phyloP scores from a whole-genome alignment of 2,113 vertebrate species.

The Sylvilagus bachmani region DNA sequence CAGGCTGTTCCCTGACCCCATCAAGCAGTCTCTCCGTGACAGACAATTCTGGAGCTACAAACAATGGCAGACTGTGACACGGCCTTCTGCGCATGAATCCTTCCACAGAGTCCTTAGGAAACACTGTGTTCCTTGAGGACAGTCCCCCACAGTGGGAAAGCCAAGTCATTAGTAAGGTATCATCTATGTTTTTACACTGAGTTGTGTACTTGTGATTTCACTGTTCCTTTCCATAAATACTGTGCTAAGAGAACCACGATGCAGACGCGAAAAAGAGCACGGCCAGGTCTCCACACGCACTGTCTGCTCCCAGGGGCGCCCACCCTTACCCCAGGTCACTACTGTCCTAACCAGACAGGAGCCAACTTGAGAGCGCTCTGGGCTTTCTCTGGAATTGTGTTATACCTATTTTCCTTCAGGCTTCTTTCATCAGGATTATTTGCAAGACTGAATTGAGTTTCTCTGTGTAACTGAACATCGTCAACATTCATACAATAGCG shows the following conservation, averaged over 20 bases:
- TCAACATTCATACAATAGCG: not conserved
- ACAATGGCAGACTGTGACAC: not conserved
- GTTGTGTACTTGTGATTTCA: too few relatives aligned
- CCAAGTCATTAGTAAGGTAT: not conserved
- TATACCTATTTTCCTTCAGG: not conserved
- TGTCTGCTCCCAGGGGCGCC: not conserved
- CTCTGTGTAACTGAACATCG: not conserved
- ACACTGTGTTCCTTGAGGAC: not conserved
- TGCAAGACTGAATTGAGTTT: not conserved
- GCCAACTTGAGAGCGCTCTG: not conserved
- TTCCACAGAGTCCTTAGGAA: not conserved
- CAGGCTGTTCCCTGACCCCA: not conserved
- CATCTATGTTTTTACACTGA: not conserved
- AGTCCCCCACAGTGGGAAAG: not conserved
- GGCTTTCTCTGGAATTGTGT: not conserved
- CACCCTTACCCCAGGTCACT: not conserved
- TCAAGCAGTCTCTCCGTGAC: not conserved
- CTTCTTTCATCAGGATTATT: conserved; percentile 15
- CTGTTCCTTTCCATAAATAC: too few relatives aligned
- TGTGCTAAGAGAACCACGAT: not conserved
- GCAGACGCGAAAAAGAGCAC: not conserved
- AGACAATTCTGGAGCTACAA: not conserved
- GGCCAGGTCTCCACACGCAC: not conserved
- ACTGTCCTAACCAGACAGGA: not conserved
- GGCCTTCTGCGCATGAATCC: not conserved